Evolutionary conservation across 2,113 vertebrate species (phyloP).

Genomic region (Agapornis roseicollis): DNA sequence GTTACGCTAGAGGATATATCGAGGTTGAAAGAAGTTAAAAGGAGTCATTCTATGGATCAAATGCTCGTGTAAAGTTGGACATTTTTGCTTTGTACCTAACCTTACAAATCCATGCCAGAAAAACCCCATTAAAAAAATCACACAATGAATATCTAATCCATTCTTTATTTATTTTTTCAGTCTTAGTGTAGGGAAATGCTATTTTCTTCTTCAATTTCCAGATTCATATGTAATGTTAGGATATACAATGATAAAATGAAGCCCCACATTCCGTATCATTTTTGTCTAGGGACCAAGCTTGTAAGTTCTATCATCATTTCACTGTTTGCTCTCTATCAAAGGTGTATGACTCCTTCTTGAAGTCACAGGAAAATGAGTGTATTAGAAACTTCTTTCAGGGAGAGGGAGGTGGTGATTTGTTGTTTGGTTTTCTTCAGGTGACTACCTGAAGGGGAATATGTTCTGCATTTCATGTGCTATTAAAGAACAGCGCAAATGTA

Average conservation of each 20-base stretch:
- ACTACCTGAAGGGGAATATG: not conserved
- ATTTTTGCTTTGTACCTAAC: not conserved
- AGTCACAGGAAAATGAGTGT: not conserved
- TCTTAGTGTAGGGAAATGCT: not conserved
- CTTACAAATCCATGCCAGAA: not conserved
- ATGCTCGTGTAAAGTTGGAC: not conserved
- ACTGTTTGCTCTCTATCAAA: accelerated
- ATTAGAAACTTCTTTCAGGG: not conserved
- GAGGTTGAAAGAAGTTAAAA: not conserved
- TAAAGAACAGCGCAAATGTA: not conserved
- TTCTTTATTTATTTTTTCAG: not conserved
- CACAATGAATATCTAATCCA: not conserved
- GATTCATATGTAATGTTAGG: not conserved
- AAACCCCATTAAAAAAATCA: not conserved
- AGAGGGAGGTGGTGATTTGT: not conserved
- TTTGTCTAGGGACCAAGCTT: not conserved
- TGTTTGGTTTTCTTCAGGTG: not conserved
- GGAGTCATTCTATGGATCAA: not conserved
- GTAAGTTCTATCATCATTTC: not conserved
- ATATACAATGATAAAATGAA: not conserved
- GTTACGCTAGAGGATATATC: not conserved
- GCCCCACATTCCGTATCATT: not conserved
- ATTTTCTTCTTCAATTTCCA: not conserved
- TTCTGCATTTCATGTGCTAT: not conserved
- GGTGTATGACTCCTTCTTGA: not conserved